These are phyloP conservation scores for Siniperca obscura DNA, from an alignment of 2,797 vertebrate species.

Conservation along the genomic window DNA sequence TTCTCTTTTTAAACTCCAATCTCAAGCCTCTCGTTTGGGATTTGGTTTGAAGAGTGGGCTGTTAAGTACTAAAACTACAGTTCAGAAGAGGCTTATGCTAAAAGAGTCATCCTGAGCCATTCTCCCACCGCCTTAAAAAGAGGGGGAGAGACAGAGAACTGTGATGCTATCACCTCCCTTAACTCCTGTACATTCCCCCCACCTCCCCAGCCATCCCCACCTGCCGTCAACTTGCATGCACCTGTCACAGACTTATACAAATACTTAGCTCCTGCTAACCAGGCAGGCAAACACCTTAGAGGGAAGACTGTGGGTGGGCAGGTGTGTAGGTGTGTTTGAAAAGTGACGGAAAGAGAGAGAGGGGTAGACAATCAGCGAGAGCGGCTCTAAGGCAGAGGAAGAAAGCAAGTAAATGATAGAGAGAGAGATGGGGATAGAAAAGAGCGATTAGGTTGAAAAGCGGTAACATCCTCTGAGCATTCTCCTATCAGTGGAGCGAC, in stretches of 20 bases:
- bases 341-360: constrained; percentile 40
- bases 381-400: constrained; percentile 48
- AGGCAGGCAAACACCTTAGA: constrained; percentile 77
- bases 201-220: constrained; percentile 49
- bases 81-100: constrained; percentile 87
- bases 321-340: constrained; percentile 45
- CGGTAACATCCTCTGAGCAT: constrained; percentile 82
- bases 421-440: constrained; percentile 73
- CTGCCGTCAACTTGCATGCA: constrained; percentile 72
- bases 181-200: constrained; percentile 61
- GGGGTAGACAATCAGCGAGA: constrained; percentile 61
- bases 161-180: constrained; percentile 77
- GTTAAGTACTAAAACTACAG: constrained; percentile 84
- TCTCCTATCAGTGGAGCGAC: constrained; percentile 79
- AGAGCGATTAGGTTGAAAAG: constrained; percentile 76
- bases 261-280: constrained; percentile 77
- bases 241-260: constrained; percentile 83
- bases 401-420: constrained; percentile 68
- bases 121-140: constrained; percentile 78
- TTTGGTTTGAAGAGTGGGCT: constrained; percentile 81
- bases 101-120: constrained; percentile 82
- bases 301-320: constrained; percentile 68
- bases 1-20: constrained; percentile 60
- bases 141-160: constrained; percentile 54
- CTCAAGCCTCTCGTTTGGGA: constrained; percentile 77